These are phyloP conservation scores for Mionectes olivaceus DNA, from an alignment of 2,797 vertebrate species.

Conservation along the genomic window DNA sequence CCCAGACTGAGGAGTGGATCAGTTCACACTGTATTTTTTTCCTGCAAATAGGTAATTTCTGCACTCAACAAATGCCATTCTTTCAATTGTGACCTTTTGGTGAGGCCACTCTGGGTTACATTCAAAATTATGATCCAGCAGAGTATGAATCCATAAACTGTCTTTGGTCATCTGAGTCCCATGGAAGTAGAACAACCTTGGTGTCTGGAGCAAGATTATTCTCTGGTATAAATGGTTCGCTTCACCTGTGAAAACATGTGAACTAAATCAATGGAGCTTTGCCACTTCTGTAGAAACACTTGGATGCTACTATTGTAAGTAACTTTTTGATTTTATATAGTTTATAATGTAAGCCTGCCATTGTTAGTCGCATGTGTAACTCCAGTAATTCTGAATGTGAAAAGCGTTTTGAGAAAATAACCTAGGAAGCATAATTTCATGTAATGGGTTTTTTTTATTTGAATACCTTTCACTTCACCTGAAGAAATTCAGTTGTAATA, in stretches of 20 bases:
- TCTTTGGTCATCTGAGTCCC: not conserved
- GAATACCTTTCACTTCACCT: not conserved
- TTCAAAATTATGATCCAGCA: not conserved
- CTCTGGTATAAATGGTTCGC: not conserved
- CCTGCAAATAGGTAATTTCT: not conserved
- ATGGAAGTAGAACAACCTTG: not conserved
- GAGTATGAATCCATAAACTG: not conserved
- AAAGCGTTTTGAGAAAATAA: not conserved
- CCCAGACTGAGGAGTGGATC: not conserved
- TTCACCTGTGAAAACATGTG: not conserved
- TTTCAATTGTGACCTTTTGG: not conserved
- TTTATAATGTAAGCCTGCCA: not conserved
- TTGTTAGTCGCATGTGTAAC: not conserved
- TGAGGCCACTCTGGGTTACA: not conserved
- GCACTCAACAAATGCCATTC: not conserved
- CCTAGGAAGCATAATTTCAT: not conserved
- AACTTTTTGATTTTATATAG: not conserved
- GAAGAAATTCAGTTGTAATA: not conserved
- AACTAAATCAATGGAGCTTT: not conserved
- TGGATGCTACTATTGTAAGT: not conserved
- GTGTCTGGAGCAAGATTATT: not conserved
- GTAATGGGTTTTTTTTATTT: not conserved
- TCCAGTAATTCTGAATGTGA: not conserved
- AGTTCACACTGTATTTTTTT: not conserved
- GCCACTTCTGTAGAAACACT: not conserved